Conservation (phyloP, 2,888 invertebrate species). For the Acanthosepion pharaonis region DNA sequence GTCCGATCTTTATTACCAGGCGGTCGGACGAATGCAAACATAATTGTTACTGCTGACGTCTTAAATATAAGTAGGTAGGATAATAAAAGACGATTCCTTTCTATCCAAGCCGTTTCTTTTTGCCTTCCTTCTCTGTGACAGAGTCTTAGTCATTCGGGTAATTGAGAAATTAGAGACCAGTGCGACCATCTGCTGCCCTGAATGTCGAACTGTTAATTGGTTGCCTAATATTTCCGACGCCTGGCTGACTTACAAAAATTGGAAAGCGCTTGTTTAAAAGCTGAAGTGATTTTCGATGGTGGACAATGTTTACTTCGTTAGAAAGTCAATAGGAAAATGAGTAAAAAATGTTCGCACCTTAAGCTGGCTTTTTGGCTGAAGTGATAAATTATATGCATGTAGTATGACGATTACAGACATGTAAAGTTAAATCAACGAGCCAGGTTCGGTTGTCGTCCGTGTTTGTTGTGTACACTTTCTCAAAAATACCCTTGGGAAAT, state of each 20-base stretch:
- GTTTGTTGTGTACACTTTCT: too few relatives aligned
- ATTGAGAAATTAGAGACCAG: background rate
- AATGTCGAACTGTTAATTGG: background rate
- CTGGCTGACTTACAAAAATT: background rate
- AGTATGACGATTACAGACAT: too few relatives aligned
- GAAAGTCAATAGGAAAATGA: too few relatives aligned
- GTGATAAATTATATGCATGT: too few relatives aligned
- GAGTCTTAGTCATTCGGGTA: background rate
- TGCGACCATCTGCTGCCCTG: background rate
- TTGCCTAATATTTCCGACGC: slow-evolving; percentile 18
- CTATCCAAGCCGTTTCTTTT: background rate
- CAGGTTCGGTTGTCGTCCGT: too few relatives aligned
- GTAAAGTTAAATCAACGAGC: too few relatives aligned
- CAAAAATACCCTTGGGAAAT: too few relatives aligned
- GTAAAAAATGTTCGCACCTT: too few relatives aligned
- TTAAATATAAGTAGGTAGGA: background rate
- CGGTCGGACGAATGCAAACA: background rate
- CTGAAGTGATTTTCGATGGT: too few relatives aligned
- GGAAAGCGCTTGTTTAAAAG: too few relatives aligned
- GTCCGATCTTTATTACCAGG: background rate
- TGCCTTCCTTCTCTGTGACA: background rate
- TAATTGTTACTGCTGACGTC: background rate
- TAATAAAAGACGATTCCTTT: background rate
- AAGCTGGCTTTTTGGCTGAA: too few relatives aligned
- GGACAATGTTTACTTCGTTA: too few relatives aligned